Base-by-base conservation (phyloP, 2,113 vertebrate species). In the Empidonax alnorum region DNA sequence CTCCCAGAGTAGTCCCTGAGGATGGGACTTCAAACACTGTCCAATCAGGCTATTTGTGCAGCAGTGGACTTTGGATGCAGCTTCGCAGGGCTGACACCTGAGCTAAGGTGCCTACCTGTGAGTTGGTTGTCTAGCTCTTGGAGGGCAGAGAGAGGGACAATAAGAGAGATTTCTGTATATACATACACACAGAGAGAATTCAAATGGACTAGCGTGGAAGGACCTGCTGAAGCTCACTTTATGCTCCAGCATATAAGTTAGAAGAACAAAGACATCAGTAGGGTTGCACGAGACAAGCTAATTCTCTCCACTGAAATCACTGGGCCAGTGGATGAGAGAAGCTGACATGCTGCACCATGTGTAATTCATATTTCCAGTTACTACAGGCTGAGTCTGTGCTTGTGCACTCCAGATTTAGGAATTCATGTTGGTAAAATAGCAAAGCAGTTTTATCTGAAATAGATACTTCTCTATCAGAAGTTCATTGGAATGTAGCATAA, bases 301-400 rank as follows among this genome's bases (percentile, higher is more conserved):
- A 53, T 85, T 85, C 86, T 56, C 67, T 85, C 19, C 28, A 28
- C 49, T 41, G 63, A 73, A 80, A 74, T 19, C 5, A 3, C 15
- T 37, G 67, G 21, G 50, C 22, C 49, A 31, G 39, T 66, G 2
- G 6, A n/a, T n/a, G 31, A 44, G 41, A 79, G n/a, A 72, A 87
- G 62, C 41, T 18, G 14, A 42, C 0, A 0, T n/a, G 52, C 46
- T 62, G 16, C 1, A 0, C 46, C 24, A 1, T 20, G 41, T 30
- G 12, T 74, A 33, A 61, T 39, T 67, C 12, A 8, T 55, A 42
- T 35, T 30, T 41, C 15, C 33, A 18, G 35, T 37, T 87, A 59
- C 35, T 28, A 6, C 16, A 39, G 66, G 33, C 39, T 41, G 49
- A 78, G 52, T 9, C 22, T 42, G 33, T 75, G 33, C 61, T 56